Base-by-base conservation (phyloP, 2,888 invertebrate species). In the Proisotoma minuta region DNA sequence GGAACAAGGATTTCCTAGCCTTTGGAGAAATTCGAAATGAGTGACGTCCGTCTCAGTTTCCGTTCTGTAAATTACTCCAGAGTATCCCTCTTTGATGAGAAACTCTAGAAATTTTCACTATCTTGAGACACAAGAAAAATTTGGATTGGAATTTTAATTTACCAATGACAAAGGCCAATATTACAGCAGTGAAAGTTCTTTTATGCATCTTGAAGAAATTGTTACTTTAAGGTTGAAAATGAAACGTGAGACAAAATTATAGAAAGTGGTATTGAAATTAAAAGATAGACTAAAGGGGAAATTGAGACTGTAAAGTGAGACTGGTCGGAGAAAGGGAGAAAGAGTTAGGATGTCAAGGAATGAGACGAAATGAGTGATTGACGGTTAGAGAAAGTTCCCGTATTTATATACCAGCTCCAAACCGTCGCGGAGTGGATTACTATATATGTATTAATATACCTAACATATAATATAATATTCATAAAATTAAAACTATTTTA, bases 1-100 rank as follows among this genome's bases (percentile, higher is more conserved):
- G 20, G 51, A 60, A 29, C 67, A 67, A 3, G 67, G 67, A 61
- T 67, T 67, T 12, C 40, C 62, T 39, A 67, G 27, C 18, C 51
- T 20, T n/a, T 34, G 47, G 34, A 62, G 60, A 23, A 67, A 62
- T 23, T 23, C 22, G 40, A 67, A 65, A 54, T 65, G 48, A 27
- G 59, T 58, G 8, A 65, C 60, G 34, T 40, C 47, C 5, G 66
- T 61, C 12, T 18, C n/a, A 10, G 63, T 56, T 1, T 43, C 53
- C 5, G 51, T 49, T 10, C 22, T 49, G 34, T 58, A 58, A 12
- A 29, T 24, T 4, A 53, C 58, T 15, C 59, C 27, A 20, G 53
- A 58, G 18, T 48, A 29, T 12, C 40, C 20, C 5, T 15, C 12
- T 3, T 23, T 20, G 8, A 34, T 27, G 1, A 62, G 27, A 1